These are phyloP conservation scores for Gobio gobio DNA, from an alignment of 2,113 vertebrate genomes.

Conservation along the genomic window DNA sequence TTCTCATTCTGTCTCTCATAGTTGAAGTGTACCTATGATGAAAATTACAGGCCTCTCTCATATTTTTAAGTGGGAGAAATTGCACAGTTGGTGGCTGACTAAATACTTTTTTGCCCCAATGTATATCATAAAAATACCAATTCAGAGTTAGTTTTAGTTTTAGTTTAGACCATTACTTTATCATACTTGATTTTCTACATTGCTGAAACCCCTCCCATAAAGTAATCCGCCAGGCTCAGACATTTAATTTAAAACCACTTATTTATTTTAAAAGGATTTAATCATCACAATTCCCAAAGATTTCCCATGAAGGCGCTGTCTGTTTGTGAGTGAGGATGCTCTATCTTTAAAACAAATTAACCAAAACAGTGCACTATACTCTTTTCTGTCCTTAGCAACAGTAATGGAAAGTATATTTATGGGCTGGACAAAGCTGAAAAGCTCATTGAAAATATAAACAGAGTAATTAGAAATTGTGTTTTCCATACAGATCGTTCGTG, in stretches of 20 bases:
- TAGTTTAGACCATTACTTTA: neutral
- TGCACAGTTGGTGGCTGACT: too few species aligned
- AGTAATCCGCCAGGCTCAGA: neutral
- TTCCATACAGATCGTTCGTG: slow-evolving; percentile 24
- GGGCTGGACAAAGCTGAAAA: slow-evolving; percentile 15
- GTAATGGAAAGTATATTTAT: slow-evolving; percentile 37
- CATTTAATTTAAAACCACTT: neutral
- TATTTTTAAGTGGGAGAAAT: too few species aligned
- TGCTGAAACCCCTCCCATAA: neutral
- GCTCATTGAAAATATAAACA: slow-evolving; percentile 52
- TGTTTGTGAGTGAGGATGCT: neutral
- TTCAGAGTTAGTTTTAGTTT: neutral
- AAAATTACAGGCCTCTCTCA: too few species aligned
- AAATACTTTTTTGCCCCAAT: too few species aligned
- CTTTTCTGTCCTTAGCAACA: slow-evolving; percentile 5
- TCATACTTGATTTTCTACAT: neutral
- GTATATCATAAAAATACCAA: neutral
- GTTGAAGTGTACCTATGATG: too few species aligned
- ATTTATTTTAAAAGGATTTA: slow-evolving; percentile 18
- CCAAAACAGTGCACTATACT: neutral
- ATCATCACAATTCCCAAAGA: neutral
- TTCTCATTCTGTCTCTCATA: too few species aligned
- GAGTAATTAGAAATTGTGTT: slow-evolving; percentile 33
- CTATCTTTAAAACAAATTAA: neutral
- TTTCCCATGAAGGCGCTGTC: slow-evolving; percentile 2